phyloP scores from a whole-genome alignment of 2,888 invertebrate genomes.

The Harpalus rubripes region DNA sequence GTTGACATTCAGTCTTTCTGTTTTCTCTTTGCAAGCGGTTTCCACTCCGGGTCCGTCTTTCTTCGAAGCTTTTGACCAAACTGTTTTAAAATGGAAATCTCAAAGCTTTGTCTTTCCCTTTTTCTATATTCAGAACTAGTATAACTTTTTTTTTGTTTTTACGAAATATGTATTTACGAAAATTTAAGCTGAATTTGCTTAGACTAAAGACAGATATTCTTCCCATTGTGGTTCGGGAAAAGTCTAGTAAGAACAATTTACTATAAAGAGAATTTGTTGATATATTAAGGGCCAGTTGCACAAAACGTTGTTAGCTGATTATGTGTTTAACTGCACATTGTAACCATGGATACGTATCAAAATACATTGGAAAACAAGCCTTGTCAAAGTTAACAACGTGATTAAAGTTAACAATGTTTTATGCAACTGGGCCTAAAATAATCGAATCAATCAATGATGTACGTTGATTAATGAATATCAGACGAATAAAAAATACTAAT shows the following conservation, averaged over 20 bases:
- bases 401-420: no score
- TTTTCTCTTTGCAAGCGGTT: conserved; percentile 35
- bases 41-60: conserved; percentile 9
- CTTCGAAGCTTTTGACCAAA: conserved; percentile 53
- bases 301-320: no score
- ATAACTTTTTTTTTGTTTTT: conserved; percentile 9
- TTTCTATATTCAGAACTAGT: conserved; percentile 15
- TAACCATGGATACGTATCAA: no score
- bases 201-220: neutral
- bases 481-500: no score
- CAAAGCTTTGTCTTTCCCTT: conserved; percentile 39
- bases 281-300: no score
- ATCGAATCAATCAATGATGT: no score
- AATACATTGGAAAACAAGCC: no score
- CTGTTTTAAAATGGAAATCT: conserved; percentile 56
- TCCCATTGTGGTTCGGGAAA: neutral
- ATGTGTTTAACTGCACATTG: no score
- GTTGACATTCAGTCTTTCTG: conserved; percentile 35
- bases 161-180: conserved; percentile 35
- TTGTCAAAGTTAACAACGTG: no score
- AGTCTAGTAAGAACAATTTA: neutral
- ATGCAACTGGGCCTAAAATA: no score
- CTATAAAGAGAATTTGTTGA: no score
- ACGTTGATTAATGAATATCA: no score
- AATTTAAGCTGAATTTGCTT: conserved; percentile 20